These are phyloP conservation scores for Nomada fabriciana DNA, from an alignment of 2,888 invertebrate genomes.

Conservation along the genomic window DNA sequence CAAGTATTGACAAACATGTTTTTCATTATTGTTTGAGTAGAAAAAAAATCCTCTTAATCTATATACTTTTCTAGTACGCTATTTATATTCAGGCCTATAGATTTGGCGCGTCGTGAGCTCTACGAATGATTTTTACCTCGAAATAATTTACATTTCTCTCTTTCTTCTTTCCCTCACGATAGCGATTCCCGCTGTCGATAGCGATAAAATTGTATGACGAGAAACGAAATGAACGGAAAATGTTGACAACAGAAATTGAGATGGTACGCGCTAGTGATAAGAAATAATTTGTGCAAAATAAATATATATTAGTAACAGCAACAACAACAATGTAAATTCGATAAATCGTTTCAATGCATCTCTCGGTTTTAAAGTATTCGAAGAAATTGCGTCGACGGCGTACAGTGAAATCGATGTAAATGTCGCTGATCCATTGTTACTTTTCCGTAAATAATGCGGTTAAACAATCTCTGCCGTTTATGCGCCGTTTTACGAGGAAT, in stretches of 20 bases:
- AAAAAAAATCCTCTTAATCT: conserved; percentile 63
- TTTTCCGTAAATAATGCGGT: not conserved
- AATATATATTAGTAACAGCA: conserved; percentile 24
- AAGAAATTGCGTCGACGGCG: no score
- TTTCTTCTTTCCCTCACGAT: no score
- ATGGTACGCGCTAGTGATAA: not conserved
- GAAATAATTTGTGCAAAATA: conserved; percentile 21
- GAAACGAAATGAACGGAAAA: not conserved
- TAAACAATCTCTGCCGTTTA: not conserved
- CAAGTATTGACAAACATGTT: conserved; percentile 21
- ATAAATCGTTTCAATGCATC: not conserved
- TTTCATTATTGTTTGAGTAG: conserved; percentile 11
- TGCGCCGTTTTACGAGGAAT: not conserved
- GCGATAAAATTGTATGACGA: not conserved
- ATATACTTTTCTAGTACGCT: conserved; percentile 52
- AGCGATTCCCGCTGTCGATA: no score
- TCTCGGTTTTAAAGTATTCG: not conserved
- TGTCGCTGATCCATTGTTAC: conserved; percentile 1
- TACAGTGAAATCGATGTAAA: not conserved
- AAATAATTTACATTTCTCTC: not conserved
- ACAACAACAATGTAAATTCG: conserved; percentile 31
- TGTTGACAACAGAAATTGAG: not conserved
- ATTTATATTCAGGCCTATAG: conserved; percentile 62
- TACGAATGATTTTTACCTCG: conserved; percentile 22
- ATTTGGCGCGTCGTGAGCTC: conserved; percentile 58